Evolutionary conservation across 2,888 invertebrate genomes (phyloP), one percentile per base, ranked within the genome.

Genomic region (Tipula lateralis): DNA sequence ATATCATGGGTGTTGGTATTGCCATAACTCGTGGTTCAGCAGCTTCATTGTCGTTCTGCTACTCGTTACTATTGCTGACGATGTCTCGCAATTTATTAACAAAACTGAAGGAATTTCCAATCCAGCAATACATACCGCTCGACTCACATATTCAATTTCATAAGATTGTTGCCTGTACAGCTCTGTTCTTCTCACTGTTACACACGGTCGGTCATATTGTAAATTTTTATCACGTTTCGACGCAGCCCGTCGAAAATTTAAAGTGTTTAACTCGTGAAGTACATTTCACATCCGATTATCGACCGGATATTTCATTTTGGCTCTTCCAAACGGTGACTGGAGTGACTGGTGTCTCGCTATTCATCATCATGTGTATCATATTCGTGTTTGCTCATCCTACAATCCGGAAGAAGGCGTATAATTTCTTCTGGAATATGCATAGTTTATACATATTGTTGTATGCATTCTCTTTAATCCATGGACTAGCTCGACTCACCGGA

Each of bases 81-180:
- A 97, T 98, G 97, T 98, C 97, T 91, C 96, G 93, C 86, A 98
- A 99, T 90, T 91, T 98, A 29, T 91, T 98, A 85, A 99, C 98
- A 0, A 97, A 97, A 89, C 91, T 98, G 4, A 96, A 99, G 91
- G 97, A 98, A 88, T 97, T 97, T 88, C 95, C 97, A 83, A 94
- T 98, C 84, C 97, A 97, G 87, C 97, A 98, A 88, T 98, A 97
- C 90, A 96, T 97, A 85, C 98, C 98, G 0, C 90, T 98, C 29
- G 98, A 99, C 89, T 96, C 98, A 0, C 97, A 98, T 88, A 97
- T 99, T 84, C 97, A 97, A 88, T 99, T 99, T 89, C 99, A 99
- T 90, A 98, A 98, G 91, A 97, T 99, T 84, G 97, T 97, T 0
- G 99, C 98, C 0, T 96, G 97, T 87, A 98, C 98, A 0, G 98